These are phyloP conservation scores for Pantherophis guttatus DNA, from an alignment of 2,113 vertebrate species.

Conservation along the genomic window DNA sequence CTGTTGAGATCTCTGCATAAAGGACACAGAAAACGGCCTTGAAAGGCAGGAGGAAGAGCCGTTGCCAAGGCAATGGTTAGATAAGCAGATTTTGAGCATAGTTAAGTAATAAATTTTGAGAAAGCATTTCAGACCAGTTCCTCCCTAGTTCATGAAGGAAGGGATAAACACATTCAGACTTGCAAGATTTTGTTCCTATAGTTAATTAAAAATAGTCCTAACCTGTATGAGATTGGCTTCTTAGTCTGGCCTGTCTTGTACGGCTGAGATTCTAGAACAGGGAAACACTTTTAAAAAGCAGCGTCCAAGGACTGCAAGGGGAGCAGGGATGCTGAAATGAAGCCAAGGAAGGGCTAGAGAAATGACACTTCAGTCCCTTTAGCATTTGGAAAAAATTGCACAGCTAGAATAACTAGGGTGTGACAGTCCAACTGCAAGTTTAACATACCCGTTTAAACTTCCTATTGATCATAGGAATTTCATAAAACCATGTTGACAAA, in stretches of 20 bases:
- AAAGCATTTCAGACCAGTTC: not conserved
- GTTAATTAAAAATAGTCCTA: not conserved
- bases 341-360: not conserved
- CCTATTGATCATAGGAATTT: not conserved
- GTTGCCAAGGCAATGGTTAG: not conserved
- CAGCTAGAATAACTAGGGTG: not conserved
- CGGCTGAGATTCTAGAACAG: not conserved
- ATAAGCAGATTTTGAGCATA: not conserved
- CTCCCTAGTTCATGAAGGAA: not conserved
- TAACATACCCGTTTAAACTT: not conserved
- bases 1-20: not conserved
- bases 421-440: not conserved
- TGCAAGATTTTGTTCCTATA: not conserved
- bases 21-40: not conserved
- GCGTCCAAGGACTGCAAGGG: not conserved
- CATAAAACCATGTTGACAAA: not conserved
- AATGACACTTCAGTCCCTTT: not conserved
- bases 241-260: not conserved
- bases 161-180: not conserved
- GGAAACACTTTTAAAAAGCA: not conserved
- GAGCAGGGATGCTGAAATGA: not conserved
- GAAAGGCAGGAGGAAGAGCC: not conserved
- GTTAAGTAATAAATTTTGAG: not conserved
- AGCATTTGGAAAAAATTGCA: not conserved
- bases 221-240: not conserved